Evolutionary conservation across 2,888 invertebrate genomes (phyloP), one percentile per base, ranked within the genome.

Genomic region (Sminthurides aquaticus): DNA sequence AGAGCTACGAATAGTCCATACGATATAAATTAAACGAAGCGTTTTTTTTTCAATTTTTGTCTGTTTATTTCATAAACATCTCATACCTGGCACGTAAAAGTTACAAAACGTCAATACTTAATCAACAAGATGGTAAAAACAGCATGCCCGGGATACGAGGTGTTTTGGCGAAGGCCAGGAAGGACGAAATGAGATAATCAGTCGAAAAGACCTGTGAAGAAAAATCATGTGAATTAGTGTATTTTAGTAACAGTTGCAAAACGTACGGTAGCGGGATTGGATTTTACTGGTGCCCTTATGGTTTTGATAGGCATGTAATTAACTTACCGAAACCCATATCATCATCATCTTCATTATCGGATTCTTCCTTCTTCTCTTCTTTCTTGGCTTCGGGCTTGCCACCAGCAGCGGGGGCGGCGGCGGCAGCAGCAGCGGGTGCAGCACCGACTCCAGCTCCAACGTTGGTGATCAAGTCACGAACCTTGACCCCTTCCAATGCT

Each of bases 401-500:
- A 66, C 83, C 88, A 29, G 71, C 71, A 24, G 71, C 64, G 18
- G 76, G 75, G 24, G 75, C 74, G 55, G 75, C 75, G 61, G 76
- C 75, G 56, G 73, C 74, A 22, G 77, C 78, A 54, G 76, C 79
- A 68, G 90, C 86, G 59, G 91, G 87, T 28, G 89, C 91, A 73
- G 89, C 85, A 67, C 93, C 95, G 66, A 89, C 93, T 71, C 93
- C 91, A 59, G 92, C 89, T 24, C 95, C 92, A 77, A 97, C 88
- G 81, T 90, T 94, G 71, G 92, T 90, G 79, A 97, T 91, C 77
- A 97, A 82, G 69, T 93, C 91, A 77, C 91, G 92, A 64, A 98
- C 87, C 79, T 94, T 94, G 72, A 97, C 83, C 71, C 93, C 93
- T 80, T 97, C 96, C 74, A 99, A 82, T 49, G 97, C 93, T 81